Base-by-base conservation (phyloP, 2,113 vertebrate species). In the Oostethus manadensis region DNA sequence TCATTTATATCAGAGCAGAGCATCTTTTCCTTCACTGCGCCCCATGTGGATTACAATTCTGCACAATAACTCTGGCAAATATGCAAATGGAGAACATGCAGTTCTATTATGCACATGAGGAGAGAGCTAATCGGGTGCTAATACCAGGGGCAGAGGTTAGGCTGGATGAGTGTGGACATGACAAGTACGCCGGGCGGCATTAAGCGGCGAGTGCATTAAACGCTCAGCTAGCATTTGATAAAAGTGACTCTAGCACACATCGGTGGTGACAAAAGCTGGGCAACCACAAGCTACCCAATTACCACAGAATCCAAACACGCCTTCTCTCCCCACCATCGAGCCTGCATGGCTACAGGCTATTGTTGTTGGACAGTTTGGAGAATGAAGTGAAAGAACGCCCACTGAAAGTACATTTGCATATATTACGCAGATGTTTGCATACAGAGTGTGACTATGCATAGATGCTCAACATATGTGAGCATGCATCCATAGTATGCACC, bases 351-450 rank as follows among this genome's bases (percentile, higher is more conserved):
- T 46, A 8, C 8, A n/a, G 44, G 7, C 3, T 16, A 4, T 46
- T 46, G 13, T 16, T 60, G 51, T 45, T 54, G 51, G 43, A 44
- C 51, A 60, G 29, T 40, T 33, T 65, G 50, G 42, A 45, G 23
- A 62, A 20, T 22, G 49, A 53, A 58, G 44, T 51, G 18, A 65
- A 55, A 65, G 22, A 51, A 54, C 1, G 15, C 33, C 64, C 16
- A 56, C 69, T 53, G 56, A 61, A 54, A 44, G 3, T 15, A 64
- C 15, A 76, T 73, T 50, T 72, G 63, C 63, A 78, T 73, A 59
- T 8, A 64, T 79, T 74, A 74, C 70, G 60, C 68, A 79, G 51
- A 66, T 63, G 44, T 70, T 81, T 67, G 47, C 58, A 59, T 66
- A 47, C 29, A 74, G 46, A 51, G 59, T 18, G 66, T 67, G 59